Evolutionary conservation across 2,888 invertebrate species (phyloP).

Genomic region (Atethmia centrago): DNA sequence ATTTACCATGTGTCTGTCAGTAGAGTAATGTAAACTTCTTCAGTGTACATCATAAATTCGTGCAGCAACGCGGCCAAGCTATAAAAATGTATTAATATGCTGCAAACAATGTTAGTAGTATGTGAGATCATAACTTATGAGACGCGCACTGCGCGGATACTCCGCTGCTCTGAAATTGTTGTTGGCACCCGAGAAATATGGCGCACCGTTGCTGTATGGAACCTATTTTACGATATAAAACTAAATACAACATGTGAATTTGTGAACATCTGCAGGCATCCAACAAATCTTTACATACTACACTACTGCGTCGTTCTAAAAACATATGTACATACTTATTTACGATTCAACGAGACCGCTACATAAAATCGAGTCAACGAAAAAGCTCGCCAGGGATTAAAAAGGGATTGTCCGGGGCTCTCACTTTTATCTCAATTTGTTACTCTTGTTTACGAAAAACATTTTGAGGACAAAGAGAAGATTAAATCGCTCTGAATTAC

Average conservation of each 20-base stretch:
- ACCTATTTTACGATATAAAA: constrained; percentile 45
- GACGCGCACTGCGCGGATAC: constrained; percentile 48
- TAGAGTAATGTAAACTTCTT: constrained; percentile 57
- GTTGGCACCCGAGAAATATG: constrained; percentile 55
- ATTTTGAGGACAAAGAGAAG: constrained; percentile 78
- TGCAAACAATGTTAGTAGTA: constrained; percentile 64
- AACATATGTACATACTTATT: constrained; percentile 67
- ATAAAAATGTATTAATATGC: constrained; percentile 65
- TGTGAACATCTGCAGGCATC: constrained; percentile 22
- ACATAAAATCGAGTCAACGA: constrained; percentile 74
- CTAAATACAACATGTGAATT: constrained; percentile 37
- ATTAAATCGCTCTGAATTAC: constrained; percentile 76
- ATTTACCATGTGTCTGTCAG: constrained; percentile 51
- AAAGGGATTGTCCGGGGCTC: constrained; percentile 81
- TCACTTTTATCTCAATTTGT: constrained; percentile 85
- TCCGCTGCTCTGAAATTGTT: constrained; percentile 50
- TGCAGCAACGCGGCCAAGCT: constrained; percentile 44
- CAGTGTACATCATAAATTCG: constrained; percentile 56
- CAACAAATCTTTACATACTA: constrained; percentile 63
- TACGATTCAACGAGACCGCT: constrained; percentile 74
- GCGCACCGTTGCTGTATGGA: constrained; percentile 35
- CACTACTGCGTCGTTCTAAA: constrained; percentile 62
- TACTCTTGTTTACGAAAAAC: constrained; percentile 80
- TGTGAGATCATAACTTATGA: constrained; percentile 62
- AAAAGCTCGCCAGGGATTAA: constrained; percentile 79